Conservation (phyloP, 2,113 vertebrate genomes). For the Terrapene triunguis region DNA sequence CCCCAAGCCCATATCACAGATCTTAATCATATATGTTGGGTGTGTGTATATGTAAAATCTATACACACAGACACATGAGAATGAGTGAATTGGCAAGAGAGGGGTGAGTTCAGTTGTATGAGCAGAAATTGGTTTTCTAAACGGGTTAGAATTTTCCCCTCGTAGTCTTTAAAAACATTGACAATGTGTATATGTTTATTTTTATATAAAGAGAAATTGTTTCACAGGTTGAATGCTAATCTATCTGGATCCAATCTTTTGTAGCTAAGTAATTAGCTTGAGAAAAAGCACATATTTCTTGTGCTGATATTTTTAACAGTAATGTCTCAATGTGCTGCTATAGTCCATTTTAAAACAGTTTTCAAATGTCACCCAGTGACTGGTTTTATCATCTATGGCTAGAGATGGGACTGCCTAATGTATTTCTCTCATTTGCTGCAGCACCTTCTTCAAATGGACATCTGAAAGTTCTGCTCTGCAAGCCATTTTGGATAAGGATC, state of each 20-base stretch:
- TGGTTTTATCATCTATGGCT: not conserved
- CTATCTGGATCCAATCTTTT: not conserved
- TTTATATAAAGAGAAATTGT: not conserved
- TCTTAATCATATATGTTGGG: not conserved
- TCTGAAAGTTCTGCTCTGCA: not conserved
- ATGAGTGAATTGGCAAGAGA: not conserved
- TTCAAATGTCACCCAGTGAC: not conserved
- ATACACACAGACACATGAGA: not conserved
- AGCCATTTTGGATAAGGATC: not conserved
- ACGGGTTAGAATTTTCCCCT: not conserved
- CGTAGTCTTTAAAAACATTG: not conserved
- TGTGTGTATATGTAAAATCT: not conserved
- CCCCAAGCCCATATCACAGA: not conserved
- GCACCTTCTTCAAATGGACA: not conserved
- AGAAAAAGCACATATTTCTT: not conserved
- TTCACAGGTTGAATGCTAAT: not conserved
- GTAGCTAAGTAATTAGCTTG: not conserved
- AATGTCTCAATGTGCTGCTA: not conserved
- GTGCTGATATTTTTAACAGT: not conserved
- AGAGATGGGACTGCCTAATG: not conserved
- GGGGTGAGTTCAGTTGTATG: not conserved
- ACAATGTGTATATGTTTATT: accelerated
- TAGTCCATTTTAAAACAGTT: not conserved
- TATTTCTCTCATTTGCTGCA: not conserved
- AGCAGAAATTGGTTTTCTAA: not conserved